Evolutionary conservation across 2,888 invertebrate genomes (phyloP).

Genomic region (Drosophila pegasa): DNA sequence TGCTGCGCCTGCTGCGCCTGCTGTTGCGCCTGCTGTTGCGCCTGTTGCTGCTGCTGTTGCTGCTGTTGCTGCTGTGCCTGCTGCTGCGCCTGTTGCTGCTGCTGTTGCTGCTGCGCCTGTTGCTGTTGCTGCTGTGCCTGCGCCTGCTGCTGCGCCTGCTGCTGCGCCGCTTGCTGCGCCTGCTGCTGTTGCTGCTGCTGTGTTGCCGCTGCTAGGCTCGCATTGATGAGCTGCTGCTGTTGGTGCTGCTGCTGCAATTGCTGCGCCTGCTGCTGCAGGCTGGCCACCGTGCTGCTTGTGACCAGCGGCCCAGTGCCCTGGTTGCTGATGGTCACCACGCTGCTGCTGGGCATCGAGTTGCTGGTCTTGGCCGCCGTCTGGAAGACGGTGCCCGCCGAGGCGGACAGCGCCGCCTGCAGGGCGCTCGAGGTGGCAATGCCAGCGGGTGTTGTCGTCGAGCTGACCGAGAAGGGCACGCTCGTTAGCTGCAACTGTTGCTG

Average conservation of each 20-base stretch:
- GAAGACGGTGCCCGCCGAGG: slow-evolving; percentile 84
- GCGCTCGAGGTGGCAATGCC: slow-evolving; percentile 81
- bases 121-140: background rate
- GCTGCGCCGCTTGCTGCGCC: slow-evolving; percentile 48
- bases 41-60: slow-evolving; percentile 71
- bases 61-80: slow-evolving; percentile 86
- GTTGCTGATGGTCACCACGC: slow-evolving; percentile 83
- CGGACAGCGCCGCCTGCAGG: slow-evolving; percentile 85
- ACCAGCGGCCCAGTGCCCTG: slow-evolving; percentile 80
- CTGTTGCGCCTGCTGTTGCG: slow-evolving; percentile 46
- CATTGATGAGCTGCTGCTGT: slow-evolving; percentile 52
- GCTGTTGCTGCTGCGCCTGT: background rate
- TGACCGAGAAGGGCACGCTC: slow-evolving; percentile 81
- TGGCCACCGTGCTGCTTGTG: slow-evolving; percentile 82
- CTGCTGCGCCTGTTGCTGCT: slow-evolving; percentile 50
- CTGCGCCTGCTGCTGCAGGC: slow-evolving; percentile 70
- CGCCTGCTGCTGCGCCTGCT: slow-evolving; percentile 37
- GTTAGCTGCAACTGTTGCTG: slow-evolving; percentile 76
- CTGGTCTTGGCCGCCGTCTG: slow-evolving; percentile 76
- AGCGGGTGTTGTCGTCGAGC: slow-evolving; percentile 79
- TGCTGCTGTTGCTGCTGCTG: slow-evolving; percentile 61
- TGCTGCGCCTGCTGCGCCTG: slow-evolving; percentile 83
- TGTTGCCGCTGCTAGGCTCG: slow-evolving; percentile 51
- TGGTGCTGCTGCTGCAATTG: slow-evolving; percentile 69
- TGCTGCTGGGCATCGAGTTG: slow-evolving; percentile 81